These are phyloP conservation scores for Ariopsis seemanni DNA, from an alignment of 2,113 vertebrate genomes.

Conservation along the genomic window DNA sequence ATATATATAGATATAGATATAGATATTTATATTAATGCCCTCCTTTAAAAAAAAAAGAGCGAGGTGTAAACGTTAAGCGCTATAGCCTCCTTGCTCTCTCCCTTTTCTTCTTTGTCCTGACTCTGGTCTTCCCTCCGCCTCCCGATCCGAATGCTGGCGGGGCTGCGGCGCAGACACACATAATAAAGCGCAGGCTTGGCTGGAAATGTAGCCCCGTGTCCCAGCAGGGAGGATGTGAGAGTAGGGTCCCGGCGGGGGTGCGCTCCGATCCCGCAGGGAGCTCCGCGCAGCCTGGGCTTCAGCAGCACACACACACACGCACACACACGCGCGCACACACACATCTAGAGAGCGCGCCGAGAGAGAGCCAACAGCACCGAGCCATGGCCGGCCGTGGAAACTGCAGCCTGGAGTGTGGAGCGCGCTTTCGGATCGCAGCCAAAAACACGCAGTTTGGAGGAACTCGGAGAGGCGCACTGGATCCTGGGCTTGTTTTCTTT, in stretches of 20 bases:
- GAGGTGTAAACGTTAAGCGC: conserved; percentile 73
- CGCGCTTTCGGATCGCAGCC: conserved; percentile 55
- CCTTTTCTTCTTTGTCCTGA: conserved; percentile 98
- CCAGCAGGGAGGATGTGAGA: conserved; percentile 99
- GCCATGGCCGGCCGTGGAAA: conserved; percentile 84
- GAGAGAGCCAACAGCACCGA: conserved; percentile 90
- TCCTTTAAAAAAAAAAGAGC: conserved; percentile 37
- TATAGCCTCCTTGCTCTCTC: conserved; percentile 84
- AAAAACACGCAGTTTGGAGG: conserved; percentile 68
- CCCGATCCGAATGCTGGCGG: conserved; percentile 97
- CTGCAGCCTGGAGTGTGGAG: conserved; percentile 73
- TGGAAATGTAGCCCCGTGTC: conserved; percentile 99
- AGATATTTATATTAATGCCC: background rate
- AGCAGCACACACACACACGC: conserved; percentile 65
- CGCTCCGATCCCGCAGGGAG: conserved; percentile 99
- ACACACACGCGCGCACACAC: conserved; percentile 47
- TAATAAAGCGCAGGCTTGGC: conserved; percentile 99
- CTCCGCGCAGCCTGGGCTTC: conserved; percentile 96
- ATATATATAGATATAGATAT: conserved; percentile 9
- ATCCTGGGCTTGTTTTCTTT: conserved; percentile 48
- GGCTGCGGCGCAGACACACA: conserved; percentile 99
- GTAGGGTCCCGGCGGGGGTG: conserved; percentile 99
- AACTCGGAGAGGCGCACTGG: conserved; percentile 60
- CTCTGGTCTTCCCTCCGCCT: conserved; percentile 91
- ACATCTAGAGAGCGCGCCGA: background rate